These are phyloP conservation scores for Cladorhizidae sp. DNA, from an alignment of 37 sponge, comb jelly and placozoan species.

Conservation along the genomic window DNA sequence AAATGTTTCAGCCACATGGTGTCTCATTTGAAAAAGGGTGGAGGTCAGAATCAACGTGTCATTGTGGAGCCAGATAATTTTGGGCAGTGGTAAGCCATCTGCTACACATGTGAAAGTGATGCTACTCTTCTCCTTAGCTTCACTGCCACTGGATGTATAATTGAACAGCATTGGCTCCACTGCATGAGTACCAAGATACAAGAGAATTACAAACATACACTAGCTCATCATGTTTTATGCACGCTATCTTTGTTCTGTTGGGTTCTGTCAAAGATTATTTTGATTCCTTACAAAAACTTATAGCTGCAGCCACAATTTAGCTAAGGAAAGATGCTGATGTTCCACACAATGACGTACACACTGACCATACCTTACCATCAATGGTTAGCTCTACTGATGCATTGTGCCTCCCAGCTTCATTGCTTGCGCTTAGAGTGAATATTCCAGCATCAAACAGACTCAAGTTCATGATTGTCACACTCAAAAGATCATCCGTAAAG, in stretches of 20 bases:
- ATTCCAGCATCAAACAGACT: constrained; percentile 14
- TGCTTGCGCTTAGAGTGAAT: constrained; percentile 22
- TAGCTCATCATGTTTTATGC: too few relatives aligned
- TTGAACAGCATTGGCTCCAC: not conserved
- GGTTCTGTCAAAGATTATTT: too few relatives aligned
- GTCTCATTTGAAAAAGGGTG: not conserved
- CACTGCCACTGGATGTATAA: not conserved
- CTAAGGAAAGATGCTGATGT: too few relatives aligned
- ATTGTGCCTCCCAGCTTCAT: constrained; percentile 3
- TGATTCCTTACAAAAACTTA: too few relatives aligned
- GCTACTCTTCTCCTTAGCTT: not conserved
- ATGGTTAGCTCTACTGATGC: constrained; percentile 4
- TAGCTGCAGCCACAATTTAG: too few relatives aligned
- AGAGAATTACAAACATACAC: not conserved
- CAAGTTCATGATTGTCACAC: not conserved
- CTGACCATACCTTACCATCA: constrained; percentile 25
- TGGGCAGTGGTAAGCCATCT: constrained; percentile 34
- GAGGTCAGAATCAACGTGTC: not conserved
- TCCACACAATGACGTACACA: too few relatives aligned
- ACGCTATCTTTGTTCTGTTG: too few relatives aligned
- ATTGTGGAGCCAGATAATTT: constrained; percentile 31
- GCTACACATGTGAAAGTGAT: constrained; percentile 31
- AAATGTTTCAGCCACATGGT: not conserved
- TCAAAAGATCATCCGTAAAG: not conserved
- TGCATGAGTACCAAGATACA: not conserved